Evolutionary conservation across 2,888 invertebrate species (phyloP), one percentile per base, ranked within the genome.

Genomic region (Callosobruchus maculatus): DNA sequence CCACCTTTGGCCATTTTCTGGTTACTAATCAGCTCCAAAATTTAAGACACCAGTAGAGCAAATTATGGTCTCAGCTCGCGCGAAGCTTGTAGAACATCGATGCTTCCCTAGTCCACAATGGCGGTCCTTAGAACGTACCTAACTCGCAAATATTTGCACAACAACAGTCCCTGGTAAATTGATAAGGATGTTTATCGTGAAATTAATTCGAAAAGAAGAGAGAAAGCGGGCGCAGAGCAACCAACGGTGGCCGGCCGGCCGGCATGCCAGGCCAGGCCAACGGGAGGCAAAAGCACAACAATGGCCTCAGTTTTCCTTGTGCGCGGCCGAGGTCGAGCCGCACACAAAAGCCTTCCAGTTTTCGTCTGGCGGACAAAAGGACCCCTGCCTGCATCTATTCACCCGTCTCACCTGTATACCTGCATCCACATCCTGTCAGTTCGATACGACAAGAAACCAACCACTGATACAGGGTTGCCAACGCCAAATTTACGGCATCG

Each of bases 351-450:
- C 83, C 82, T 82, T 84, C 83, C 83, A 81, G 83, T 83, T 82
- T 72, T 84, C 73, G 75, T 75, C 74, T 74, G 70, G 68, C 80
- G 77, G 80, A 85, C 85, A 86, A 86, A 85, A 83, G 85, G 83
- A 83, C 83, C 82, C 71, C 71, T 74, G 71, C 68, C 70, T 85
- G 85, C 85, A 85, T 85, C 86, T 85, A 82, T 79, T 82, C 70
- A 31, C 72, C 72, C 82, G 83, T 82, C 85, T 85, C 86, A 86
- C 86, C 86, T 86, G 86, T 85, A 83, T 86, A 86, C 86, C 85
- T 86, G 85, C 85, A 85, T 84, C 82, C 78, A 85, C 84, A 85
- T 86, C 86, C 85, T 85, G 85, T 84, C 49, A 49, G 49, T 49
- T 49, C 3, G 49, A 82, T 74, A 72, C 49, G 49, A 49, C 49